Conservation (phyloP, 2,888 invertebrate species). For the Panorpa germanica region DNA sequence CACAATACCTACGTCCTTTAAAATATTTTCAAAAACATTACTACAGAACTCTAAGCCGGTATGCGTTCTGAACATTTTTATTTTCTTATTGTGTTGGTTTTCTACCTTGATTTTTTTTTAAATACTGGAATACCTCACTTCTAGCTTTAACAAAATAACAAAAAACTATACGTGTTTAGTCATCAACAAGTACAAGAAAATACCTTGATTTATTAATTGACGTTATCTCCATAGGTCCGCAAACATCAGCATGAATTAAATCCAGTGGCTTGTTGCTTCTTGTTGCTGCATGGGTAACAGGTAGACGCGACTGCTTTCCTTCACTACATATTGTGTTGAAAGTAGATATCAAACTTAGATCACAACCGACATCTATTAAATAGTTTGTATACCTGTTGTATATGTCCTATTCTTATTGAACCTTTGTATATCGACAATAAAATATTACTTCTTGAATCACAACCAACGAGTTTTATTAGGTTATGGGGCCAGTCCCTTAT, state of each 20-base stretch:
- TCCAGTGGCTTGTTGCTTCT: constrained; percentile 15
- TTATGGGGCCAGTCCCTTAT: too few species aligned
- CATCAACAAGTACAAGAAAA: constrained; percentile 20
- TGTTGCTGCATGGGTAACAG: constrained; percentile 12
- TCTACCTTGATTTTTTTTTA: constrained; percentile 15
- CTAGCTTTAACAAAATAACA: constrained; percentile 18
- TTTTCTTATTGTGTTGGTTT: constrained; percentile 14
- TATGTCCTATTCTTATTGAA: too few species aligned
- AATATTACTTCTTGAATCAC: too few species aligned
- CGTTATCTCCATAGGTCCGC: constrained; percentile 18
- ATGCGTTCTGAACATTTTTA: constrained; percentile 14
- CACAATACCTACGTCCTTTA: constrained; percentile 14
- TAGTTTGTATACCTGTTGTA: too few species aligned
- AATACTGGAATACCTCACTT: constrained; percentile 15
- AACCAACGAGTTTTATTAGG: too few species aligned
- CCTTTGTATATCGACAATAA: too few species aligned
- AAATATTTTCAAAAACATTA: constrained; percentile 12
- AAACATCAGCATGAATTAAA: constrained; percentile 18
- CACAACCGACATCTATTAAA: too few species aligned
- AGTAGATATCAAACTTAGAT: too few species aligned
- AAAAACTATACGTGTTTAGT: too few species aligned
- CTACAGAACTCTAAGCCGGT: constrained; percentile 14
- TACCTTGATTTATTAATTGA: constrained; percentile 19
- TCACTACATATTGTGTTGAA: constrained; percentile 14
- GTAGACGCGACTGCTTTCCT: constrained; percentile 14